These are phyloP conservation scores for Enteromius fasciolatus DNA, from an alignment of 2,797 vertebrate species.

Conservation along the genomic window DNA sequence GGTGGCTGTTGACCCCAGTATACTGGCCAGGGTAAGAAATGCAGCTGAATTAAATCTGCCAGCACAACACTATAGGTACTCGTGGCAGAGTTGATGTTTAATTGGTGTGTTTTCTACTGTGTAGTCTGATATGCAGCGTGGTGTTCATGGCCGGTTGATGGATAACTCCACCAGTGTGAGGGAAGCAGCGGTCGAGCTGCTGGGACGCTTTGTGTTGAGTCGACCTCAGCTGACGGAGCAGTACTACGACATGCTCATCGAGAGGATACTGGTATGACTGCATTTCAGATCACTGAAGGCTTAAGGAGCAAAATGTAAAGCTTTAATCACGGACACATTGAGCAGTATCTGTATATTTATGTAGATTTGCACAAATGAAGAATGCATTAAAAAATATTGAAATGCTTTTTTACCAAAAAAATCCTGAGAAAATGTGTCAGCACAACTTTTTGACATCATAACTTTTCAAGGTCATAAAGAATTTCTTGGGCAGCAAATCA, in stretches of 20 bases:
- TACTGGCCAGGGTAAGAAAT: slow-evolving; percentile 90
- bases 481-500: neutral
- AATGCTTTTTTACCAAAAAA: too few relatives aligned
- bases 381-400: too few relatives aligned
- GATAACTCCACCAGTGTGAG: slow-evolving; percentile 97
- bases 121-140: slow-evolving; percentile 96
- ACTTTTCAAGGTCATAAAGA: neutral
- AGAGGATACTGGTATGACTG: slow-evolving; percentile 89
- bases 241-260: slow-evolving; percentile 99
- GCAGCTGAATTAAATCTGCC: neutral
- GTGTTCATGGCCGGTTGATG: slow-evolving; percentile 95
- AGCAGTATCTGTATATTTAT: neutral
- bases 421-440: neutral
- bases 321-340: neutral
- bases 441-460: neutral
- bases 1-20: slow-evolving; percentile 97
- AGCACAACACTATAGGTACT: neutral
- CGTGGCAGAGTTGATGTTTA: neutral
- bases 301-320: neutral
- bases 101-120: slow-evolving; percentile 30
- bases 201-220: slow-evolving; percentile 93
- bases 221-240: slow-evolving; percentile 97
- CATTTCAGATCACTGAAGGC: neutral
- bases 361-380: neutral
- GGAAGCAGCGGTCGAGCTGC: slow-evolving; percentile 94